Conservation (phyloP, 2,888 invertebrate genomes). For the Callyntrura sp. region DNA sequence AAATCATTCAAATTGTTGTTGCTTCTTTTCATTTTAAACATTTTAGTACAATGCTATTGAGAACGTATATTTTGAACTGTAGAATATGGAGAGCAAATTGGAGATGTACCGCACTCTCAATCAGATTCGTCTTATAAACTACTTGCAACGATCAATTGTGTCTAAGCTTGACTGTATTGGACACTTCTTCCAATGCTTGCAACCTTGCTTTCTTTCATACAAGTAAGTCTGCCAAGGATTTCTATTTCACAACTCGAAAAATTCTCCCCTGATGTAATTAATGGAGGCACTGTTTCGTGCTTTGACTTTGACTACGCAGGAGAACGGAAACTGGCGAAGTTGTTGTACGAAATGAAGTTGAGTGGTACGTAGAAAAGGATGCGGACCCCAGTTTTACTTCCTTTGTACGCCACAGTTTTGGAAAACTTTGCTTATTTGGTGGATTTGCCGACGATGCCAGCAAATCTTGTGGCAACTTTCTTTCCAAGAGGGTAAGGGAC, state of each 20-base stretch:
- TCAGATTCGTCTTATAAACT: slow-evolving; percentile 56
- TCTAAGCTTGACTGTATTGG: neutral
- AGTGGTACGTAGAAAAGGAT: slow-evolving; percentile 49
- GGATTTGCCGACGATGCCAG: neutral
- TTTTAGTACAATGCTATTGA: neutral
- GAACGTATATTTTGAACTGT: neutral
- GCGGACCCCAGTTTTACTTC: neutral
- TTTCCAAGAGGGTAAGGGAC: neutral
- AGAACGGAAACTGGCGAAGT: slow-evolving; percentile 11
- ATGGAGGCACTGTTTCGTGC: neutral
- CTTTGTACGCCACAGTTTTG: neutral
- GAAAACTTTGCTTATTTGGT: neutral
- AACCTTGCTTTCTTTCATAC: slow-evolving; percentile 38
- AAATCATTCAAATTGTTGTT: too few species aligned
- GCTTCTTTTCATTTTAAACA: neutral
- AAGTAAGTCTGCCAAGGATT: slow-evolving; percentile 5
- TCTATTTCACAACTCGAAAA: neutral
- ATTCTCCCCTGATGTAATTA: neutral
- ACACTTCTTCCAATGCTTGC: neutral
- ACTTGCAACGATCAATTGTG: slow-evolving; percentile 51
- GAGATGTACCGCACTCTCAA: slow-evolving; percentile 58
- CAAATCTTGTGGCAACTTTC: slow-evolving; percentile 33
- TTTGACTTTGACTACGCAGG: neutral
- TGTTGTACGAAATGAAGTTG: slow-evolving; percentile 19
- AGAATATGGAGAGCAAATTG: slow-evolving; percentile 50